Percentiles rank a stretch among this genome's conserved stretches.
Evolutionary conservation across 2,113 vertebrate genomes (phyloP).

Genomic region (Aptenodytes forsteri): DNA sequence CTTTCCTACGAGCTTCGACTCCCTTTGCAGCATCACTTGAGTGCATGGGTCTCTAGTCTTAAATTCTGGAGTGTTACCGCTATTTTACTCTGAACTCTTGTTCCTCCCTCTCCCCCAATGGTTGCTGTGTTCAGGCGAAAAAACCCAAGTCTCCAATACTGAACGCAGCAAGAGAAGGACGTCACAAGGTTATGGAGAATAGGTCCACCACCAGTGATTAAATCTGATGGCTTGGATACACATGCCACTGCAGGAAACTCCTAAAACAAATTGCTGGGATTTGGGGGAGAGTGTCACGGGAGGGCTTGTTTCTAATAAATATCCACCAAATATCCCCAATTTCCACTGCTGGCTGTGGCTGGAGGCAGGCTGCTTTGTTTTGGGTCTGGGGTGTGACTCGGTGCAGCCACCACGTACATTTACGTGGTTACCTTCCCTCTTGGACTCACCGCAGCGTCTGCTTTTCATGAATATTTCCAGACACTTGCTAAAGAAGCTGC

Average conservation of each 20-base stretch:
- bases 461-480: neutral
- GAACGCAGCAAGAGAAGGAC: neutral
- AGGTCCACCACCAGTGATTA: neutral
- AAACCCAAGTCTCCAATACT: rapidly evolving
- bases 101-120: neutral
- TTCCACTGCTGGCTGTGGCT: neutral
- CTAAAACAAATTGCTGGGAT: neutral
- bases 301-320: neutral
- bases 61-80: neutral
- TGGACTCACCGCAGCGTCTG: rapidly evolving
- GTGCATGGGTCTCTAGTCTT: neutral
- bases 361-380: neutral
- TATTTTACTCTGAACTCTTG: neutral
- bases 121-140: neutral
- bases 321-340: neutral
- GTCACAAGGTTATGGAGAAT: neutral
- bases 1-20: neutral
- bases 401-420: neutral
- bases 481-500: neutral
- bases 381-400: neutral
- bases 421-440: too few species aligned
- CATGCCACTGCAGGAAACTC: rapidly evolving
- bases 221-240: neutral
- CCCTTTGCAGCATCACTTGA: neutral
- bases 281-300: neutral